Evolutionary conservation across 2,888 invertebrate species (phyloP).

Genomic region (Amphimallon solstitiale): DNA sequence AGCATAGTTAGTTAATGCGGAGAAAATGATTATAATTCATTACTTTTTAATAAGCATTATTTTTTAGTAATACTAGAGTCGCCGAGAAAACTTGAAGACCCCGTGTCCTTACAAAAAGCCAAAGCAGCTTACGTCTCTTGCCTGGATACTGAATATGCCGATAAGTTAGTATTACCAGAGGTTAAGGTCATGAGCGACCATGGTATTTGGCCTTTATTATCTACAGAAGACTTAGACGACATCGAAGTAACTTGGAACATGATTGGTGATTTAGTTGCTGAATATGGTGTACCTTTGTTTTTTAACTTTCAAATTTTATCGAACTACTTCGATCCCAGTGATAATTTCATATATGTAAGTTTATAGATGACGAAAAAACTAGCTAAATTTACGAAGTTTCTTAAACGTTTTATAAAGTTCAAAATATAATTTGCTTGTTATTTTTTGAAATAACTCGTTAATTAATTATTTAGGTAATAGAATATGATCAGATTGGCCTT

Average conservation of each 20-base stretch:
- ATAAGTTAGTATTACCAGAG: constrained; percentile 54
- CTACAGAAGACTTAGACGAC: constrained; percentile 19
- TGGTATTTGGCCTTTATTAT: constrained; percentile 57
- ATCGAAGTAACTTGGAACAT: constrained; percentile 55
- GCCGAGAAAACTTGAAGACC: constrained; percentile 48
- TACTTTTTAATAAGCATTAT: no score
- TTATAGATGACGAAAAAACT: no score
- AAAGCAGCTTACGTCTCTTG: constrained; percentile 59
- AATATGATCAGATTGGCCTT: no score
- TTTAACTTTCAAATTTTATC: constrained; percentile 56
- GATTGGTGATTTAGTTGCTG: constrained; percentile 55
- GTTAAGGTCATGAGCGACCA: constrained; percentile 53
- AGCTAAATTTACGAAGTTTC: no score
- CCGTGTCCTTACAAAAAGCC: constrained; percentile 57
- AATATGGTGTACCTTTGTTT: constrained; percentile 59
- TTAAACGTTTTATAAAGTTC: no score
- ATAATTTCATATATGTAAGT: constrained; percentile 58
- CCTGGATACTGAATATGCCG: constrained; percentile 50
- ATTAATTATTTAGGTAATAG: no score
- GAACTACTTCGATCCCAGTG: constrained; percentile 53
- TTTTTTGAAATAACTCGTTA: no score
- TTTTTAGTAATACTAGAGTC: constrained; percentile 55
- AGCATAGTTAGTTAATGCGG: no score
- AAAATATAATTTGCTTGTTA: no score
- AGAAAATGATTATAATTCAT: no score